Evolutionary conservation across 64 coral and sea anemone genomes (phyloP).

Genomic region (Astreopora myriophthalma): DNA sequence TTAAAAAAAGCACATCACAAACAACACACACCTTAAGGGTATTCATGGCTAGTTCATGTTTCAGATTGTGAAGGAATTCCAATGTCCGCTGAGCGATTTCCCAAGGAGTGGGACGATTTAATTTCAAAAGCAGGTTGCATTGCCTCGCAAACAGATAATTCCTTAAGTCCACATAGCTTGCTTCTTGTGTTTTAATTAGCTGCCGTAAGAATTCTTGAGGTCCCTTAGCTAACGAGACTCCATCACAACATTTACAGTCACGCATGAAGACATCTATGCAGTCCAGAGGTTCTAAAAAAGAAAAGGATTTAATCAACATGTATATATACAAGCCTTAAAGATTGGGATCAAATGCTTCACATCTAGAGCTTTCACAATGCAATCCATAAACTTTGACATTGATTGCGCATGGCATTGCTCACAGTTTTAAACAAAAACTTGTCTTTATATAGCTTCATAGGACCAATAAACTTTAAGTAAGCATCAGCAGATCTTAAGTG

Average conservation of each 20-base stretch:
- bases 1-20: neutral
- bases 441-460: no score
- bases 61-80: conserved; percentile 90
- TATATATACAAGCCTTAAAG: neutral
- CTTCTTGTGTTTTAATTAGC: conserved; percentile 79
- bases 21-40: conserved; percentile 75
- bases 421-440: no score
- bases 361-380: neutral
- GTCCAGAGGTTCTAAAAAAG: conserved; percentile 62
- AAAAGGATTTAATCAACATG: no score
- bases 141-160: conserved; percentile 95
- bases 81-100: conserved; percentile 92
- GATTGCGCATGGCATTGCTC: no score
- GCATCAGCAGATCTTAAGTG: no score
- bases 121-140: conserved; percentile 80
- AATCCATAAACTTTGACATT: no score
- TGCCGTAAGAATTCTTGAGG: conserved; percentile 69
- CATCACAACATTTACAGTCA: conserved; percentile 89
- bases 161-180: conserved; percentile 87
- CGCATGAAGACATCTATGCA: conserved; percentile 88
- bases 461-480: no score
- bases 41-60: conserved; percentile 84
- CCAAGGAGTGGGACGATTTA: conserved; percentile 59
- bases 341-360: neutral
- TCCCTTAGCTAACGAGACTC: conserved; percentile 64